These are phyloP conservation scores for Plectrocnemia conspersa DNA, from an alignment of 1,140 invertebrate genomes.

Conservation along the genomic window DNA sequence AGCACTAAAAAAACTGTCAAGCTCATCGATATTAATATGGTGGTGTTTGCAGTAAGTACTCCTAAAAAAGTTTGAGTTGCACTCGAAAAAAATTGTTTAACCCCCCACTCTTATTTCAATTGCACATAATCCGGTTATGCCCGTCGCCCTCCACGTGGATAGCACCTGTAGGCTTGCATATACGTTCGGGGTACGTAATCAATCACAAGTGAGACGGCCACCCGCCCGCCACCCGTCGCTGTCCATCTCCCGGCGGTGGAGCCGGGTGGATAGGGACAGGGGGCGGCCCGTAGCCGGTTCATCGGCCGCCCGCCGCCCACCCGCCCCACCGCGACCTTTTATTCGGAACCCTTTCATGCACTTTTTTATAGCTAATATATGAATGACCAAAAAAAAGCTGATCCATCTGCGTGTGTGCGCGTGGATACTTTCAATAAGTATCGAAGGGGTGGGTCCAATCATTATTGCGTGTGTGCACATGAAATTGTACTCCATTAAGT, in stretches of 20 bases:
- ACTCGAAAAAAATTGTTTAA: too few species aligned
- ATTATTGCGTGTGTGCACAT: too few species aligned
- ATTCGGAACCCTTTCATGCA: slow-evolving; percentile 25
- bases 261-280: too few species aligned
- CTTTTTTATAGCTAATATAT: slow-evolving; percentile 20
- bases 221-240: slow-evolving; percentile 1
- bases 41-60: too few species aligned
- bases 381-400: background rate
- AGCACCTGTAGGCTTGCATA: slow-evolving; percentile 19
- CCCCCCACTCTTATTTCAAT: slow-evolving; percentile 1
- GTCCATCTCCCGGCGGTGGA: background rate
- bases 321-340: slow-evolving; percentile 19
- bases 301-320: slow-evolving; percentile 17
- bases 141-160: background rate
- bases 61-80: too few species aligned
- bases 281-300: slow-evolving; percentile 16
- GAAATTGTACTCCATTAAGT: too few species aligned
- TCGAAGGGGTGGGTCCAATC: too few species aligned
- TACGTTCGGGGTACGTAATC: slow-evolving; percentile 25
- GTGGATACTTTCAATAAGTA: background rate
- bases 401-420: background rate
- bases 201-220: slow-evolving; percentile 28
- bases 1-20: too few species aligned
- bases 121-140: slow-evolving; percentile 5
- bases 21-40: too few species aligned